Evolutionary conservation across 30 jellyfish, hydroid and myxozoan species (phyloP), one percentile per base, ranked within the genome.

Genomic region (Pelagia noctiluca): DNA sequence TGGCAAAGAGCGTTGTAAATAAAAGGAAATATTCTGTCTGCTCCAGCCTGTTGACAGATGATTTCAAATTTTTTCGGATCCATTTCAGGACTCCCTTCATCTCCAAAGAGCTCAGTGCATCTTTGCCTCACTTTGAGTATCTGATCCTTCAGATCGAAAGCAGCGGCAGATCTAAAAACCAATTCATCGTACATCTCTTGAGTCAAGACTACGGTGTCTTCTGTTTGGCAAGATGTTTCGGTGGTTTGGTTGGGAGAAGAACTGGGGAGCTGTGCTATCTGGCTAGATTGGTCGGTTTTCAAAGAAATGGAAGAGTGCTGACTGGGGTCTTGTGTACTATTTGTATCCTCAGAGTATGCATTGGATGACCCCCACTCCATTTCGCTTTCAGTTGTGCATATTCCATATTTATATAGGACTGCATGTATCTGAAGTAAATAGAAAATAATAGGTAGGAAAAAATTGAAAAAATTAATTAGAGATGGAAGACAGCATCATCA

Each of bases 31-130:
- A 72, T 46, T 36, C 49, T 72, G 21, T 21, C 2, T 0, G 85
- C 85, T 7, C 68, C 72, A 18, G 85, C 71, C 46, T 72, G 50
- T 72, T 72, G 85, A 50, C 85, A 72, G 68, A 37, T 72, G 30
- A 36, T 12, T 48, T 72, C 85, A 72, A 72, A 37, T 28, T 72
- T n/a, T 72, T 38, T 37, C 31, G 85, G 85, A 64, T 72, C 85
- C 85, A 73, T 73, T 73, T 73, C 85, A 46, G 85, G 85, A 73
- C 30, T 73, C 50, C 85, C 85, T 26, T 73, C 85, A 46, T 73
- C 85, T 52, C 73, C 75, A 73, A n/a, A 73, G 13, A 73, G 63
- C 12, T 50, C 85, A 42, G 52, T 38, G 63, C 85, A 73, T 73
- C 50, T 73, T 49, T 48, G 36, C 50, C 70, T 8, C 0, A 73